Conservation (phyloP, 2,113 vertebrate species). For the Megaptera novaeangliae region DNA sequence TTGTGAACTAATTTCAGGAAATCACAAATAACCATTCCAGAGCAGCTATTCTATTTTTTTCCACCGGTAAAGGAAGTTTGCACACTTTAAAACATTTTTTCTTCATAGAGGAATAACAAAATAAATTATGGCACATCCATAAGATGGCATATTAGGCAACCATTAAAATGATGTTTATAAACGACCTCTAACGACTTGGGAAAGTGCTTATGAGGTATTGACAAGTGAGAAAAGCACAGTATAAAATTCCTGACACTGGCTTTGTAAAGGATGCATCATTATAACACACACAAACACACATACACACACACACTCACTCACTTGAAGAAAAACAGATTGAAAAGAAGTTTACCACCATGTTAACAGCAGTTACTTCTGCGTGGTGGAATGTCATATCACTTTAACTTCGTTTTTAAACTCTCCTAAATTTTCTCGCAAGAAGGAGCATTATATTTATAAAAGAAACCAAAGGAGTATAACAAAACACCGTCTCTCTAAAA, state of each 20-base stretch:
- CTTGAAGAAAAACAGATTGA: background rate
- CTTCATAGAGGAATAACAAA: background rate
- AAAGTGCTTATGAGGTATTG: background rate
- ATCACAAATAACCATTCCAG: constrained; percentile 64
- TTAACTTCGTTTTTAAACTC: background rate
- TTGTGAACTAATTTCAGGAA: constrained; percentile 76
- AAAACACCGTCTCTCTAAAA: background rate
- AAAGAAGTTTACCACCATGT: background rate
- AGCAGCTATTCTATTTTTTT: constrained; percentile 13
- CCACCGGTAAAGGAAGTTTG: constrained; percentile 70
- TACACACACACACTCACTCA: background rate
- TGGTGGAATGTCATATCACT: background rate
- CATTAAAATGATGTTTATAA: background rate
- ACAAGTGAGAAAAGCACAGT: background rate
- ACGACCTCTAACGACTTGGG: background rate
- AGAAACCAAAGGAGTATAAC: background rate
- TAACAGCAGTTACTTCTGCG: background rate
- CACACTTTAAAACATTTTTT: constrained; percentile 32
- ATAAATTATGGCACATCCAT: background rate
- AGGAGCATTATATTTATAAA: background rate
- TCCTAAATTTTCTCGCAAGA: background rate
- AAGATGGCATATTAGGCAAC: background rate
- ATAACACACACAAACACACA: no score
- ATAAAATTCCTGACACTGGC: background rate
- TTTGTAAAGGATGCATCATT: background rate